Evolutionary conservation across 2,113 vertebrate genomes (phyloP).

Genomic region (Agelaius tricolor): DNA sequence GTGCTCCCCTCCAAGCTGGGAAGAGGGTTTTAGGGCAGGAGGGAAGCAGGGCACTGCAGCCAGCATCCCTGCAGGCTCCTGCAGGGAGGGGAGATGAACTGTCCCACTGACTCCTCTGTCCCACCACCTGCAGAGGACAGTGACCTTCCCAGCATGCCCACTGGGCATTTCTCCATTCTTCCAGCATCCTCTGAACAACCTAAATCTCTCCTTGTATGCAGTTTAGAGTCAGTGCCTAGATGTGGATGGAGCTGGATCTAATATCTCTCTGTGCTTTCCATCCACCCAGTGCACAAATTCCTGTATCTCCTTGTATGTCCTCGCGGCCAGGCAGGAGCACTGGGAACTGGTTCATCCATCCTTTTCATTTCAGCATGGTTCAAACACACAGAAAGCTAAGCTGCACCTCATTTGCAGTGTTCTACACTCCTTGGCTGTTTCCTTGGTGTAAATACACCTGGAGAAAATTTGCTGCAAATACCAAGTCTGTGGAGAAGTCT

Average conservation of each 20-base stretch:
- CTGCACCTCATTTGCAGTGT: not conserved
- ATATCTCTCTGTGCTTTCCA: not conserved
- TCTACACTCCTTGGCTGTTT: not conserved
- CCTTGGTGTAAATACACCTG: not conserved
- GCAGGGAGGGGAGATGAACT: fast-evolving
- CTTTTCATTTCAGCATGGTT: not conserved
- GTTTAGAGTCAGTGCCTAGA: not conserved
- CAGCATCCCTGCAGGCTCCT: not conserved
- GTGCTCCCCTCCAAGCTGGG: not conserved
- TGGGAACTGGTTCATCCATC: fast-evolving
- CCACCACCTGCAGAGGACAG: not conserved
- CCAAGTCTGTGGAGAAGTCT: not conserved
- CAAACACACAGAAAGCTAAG: not conserved
- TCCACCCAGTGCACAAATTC: not conserved
- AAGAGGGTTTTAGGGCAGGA: not conserved
- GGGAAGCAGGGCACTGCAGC: not conserved
- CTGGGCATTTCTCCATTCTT: not conserved
- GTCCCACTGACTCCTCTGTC: not conserved
- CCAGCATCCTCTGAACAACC: not conserved
- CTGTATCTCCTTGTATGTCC: not conserved
- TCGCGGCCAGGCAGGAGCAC: not conserved
- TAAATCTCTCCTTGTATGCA: not conserved
- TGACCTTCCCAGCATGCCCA: not conserved
- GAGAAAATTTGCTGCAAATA: not conserved
- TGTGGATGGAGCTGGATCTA: not conserved